Evolutionary conservation across 2,113 vertebrate species (phyloP).

Genomic region (Scartelaos histophorus): DNA sequence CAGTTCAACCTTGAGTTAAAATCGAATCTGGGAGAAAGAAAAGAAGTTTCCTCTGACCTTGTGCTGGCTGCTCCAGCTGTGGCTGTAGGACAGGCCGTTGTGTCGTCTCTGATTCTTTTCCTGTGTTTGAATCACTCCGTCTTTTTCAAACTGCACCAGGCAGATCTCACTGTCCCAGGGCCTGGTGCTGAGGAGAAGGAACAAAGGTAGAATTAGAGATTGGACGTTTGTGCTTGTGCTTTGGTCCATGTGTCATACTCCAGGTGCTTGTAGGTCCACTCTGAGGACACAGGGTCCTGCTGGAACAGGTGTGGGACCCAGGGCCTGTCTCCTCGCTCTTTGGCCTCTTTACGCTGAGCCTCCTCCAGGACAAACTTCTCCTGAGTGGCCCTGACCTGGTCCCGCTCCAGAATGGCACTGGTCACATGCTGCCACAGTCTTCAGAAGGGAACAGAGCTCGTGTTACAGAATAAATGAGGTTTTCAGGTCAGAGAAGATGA

Average conservation of each 20-base stretch:
- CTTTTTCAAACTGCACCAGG: constrained; percentile 89
- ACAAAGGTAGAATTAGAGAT: not conserved
- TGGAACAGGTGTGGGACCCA: constrained; percentile 85
- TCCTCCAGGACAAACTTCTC: constrained; percentile 93
- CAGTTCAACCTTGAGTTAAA: not conserved
- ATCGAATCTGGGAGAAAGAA: not conserved
- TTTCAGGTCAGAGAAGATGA: not conserved
- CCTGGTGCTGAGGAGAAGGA: constrained; percentile 70
- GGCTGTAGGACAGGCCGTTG: constrained; percentile 76
- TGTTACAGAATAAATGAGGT: not conserved
- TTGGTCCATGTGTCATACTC: constrained; percentile 76
- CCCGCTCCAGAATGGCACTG: constrained; percentile 85
- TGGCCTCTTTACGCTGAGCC: constrained; percentile 82
- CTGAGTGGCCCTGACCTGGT: constrained; percentile 88
- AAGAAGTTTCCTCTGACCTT: constrained; percentile 71
- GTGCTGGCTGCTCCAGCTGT: constrained; percentile 77
- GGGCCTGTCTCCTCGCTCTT: constrained; percentile 80
- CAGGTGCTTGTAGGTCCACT: constrained; percentile 88
- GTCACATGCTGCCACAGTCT: constrained; percentile 95
- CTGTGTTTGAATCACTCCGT: constrained; percentile 87
- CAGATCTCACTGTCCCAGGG: constrained; percentile 88
- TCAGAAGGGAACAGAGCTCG: not conserved
- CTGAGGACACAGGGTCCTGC: constrained; percentile 74
- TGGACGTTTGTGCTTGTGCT: not conserved
- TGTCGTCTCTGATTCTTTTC: constrained; percentile 70